phyloP scores from a whole-genome alignment of 1,140 invertebrate species.

The Proctacanthus coquilletti region DNA sequence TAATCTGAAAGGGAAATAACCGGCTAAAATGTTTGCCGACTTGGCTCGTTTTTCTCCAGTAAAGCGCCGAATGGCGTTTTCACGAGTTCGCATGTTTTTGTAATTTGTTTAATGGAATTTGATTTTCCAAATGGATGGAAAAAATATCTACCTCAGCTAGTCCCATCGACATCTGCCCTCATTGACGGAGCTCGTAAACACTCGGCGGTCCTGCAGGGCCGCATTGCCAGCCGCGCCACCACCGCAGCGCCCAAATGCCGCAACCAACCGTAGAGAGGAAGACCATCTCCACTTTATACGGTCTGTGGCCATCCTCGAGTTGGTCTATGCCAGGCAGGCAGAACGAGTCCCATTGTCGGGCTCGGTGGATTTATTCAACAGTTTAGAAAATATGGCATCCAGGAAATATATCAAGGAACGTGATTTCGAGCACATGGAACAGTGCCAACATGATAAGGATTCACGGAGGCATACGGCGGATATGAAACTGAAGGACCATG shows the following conservation, averaged over 20 bases:
- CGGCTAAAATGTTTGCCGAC: too few species aligned
- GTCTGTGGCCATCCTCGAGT: background rate
- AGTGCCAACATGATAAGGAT: too few species aligned
- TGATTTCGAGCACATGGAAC: constrained; percentile 3
- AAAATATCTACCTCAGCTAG: background rate
- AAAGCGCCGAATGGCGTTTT: constrained; percentile 1
- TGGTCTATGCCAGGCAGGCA: background rate
- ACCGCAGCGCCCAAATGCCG: background rate
- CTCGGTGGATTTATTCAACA: background rate
- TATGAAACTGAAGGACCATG: too few species aligned
- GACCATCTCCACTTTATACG: background rate
- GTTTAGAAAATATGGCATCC: constrained; percentile 1
- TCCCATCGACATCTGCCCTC: background rate
- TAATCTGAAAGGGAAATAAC: too few species aligned
- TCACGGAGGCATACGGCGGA: too few species aligned
- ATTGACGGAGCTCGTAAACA: background rate
- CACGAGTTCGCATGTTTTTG: constrained; percentile 4
- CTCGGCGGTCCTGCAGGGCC: background rate
- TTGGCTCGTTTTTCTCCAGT: too few species aligned
- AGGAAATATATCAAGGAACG: background rate
- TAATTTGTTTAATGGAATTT: constrained; percentile 5
- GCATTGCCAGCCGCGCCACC: background rate
- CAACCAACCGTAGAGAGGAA: background rate
- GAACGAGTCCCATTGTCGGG: background rate
- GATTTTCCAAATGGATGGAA: constrained; percentile 4